phyloP scores from a whole-genome alignment of 2,888 invertebrate species.

The Hecatera dysodea region DNA sequence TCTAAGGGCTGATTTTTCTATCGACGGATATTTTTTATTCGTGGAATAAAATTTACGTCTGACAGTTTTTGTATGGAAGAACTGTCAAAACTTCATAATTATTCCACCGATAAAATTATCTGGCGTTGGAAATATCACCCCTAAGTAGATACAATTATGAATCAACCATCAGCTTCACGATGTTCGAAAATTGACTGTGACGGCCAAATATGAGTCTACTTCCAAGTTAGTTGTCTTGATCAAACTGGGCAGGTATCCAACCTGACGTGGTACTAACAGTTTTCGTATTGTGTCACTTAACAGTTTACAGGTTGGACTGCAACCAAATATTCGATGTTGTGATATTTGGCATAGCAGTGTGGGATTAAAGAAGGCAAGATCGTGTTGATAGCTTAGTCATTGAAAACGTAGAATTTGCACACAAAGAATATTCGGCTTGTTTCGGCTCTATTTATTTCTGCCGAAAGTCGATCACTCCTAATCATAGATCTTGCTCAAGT shows the following conservation, averaged over 20 bases:
- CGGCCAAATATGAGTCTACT: not conserved
- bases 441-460: no score
- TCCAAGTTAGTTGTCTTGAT: conserved; percentile 10
- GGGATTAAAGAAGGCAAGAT: conserved; percentile 10
- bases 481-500: no score
- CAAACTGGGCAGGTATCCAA: conserved; percentile 50
- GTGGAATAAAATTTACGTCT: no score
- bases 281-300: conserved; percentile 14
- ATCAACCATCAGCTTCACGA: not conserved
- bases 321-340: conserved; percentile 42
- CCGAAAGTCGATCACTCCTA: no score
- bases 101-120: no score
- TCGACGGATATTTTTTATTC: no score
- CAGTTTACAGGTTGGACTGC: conserved; percentile 42
- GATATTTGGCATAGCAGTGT: conserved; percentile 25
- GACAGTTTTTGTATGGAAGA: no score
- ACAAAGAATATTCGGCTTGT: not conserved
- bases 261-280: conserved; percentile 30
- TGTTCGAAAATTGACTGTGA: not conserved
- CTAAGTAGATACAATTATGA: no score
- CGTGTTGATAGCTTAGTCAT: not conserved
- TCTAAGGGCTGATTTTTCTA: no score
- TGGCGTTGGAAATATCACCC: no score
- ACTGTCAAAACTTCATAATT: no score
- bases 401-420: not conserved